phyloP scores from a whole-genome alignment of 2,113 vertebrate genomes.

The Rhineura floridana region DNA sequence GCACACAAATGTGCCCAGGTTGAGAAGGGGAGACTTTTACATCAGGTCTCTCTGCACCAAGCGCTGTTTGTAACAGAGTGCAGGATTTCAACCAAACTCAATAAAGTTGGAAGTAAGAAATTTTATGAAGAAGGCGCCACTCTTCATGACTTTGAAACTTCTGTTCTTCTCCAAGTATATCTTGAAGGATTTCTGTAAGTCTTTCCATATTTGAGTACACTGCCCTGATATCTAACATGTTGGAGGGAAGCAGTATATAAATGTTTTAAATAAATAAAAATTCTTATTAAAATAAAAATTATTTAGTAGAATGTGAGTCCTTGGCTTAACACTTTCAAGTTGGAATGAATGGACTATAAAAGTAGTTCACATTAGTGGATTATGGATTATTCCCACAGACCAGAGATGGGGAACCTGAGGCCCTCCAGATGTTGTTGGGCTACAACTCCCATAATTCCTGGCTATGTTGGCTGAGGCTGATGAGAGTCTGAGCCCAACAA shows the following conservation, averaged over 20 bases:
- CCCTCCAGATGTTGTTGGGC: too few species aligned
- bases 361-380: too few species aligned
- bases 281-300: not conserved
- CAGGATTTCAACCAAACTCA: not conserved
- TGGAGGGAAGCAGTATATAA: not conserved
- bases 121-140: not conserved
- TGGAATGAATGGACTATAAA: too few species aligned
- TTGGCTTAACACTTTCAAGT: too few species aligned
- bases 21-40: not conserved
- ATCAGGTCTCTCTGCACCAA: not conserved
- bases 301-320: not conserved
- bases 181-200: not conserved
- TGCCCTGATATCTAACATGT: not conserved
- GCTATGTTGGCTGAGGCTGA: too few species aligned
- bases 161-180: not conserved
- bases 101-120: not conserved
- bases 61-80: not conserved
- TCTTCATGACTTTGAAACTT: not conserved
- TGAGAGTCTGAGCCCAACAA: too few species aligned
- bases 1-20: not conserved
- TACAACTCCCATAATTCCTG: too few species aligned
- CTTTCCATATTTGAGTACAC: not conserved
- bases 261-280: not conserved
- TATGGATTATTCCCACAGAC: too few species aligned
- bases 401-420: too few species aligned